Conservation (phyloP, 2,797 vertebrate genomes). For the Chelon auratus region DNA sequence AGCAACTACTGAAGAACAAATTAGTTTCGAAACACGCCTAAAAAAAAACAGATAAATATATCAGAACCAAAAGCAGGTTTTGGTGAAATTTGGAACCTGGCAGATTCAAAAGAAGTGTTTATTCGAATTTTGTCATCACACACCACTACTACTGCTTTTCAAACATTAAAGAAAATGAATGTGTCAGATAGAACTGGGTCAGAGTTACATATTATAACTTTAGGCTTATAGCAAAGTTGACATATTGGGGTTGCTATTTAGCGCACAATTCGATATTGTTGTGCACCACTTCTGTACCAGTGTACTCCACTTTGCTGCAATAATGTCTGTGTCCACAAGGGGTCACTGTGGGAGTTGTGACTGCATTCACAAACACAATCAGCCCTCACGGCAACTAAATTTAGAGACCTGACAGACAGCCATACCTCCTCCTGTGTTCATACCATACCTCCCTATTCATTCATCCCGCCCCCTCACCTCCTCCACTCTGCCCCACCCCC, state of each 20-base stretch:
- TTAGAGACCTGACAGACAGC: constrained; percentile 85
- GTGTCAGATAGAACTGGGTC: not conserved
- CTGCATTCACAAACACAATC: constrained; percentile 74
- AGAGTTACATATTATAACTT: not conserved
- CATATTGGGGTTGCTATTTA: too few species aligned
- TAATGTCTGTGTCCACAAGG: constrained; percentile 78
- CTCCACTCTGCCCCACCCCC: constrained; percentile 26
- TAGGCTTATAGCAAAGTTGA: not conserved
- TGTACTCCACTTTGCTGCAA: constrained; percentile 29
- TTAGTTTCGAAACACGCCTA: not conserved
- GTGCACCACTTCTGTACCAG: too few species aligned
- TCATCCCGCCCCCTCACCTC: constrained; percentile 65
- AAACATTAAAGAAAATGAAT: not conserved
- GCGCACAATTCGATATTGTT: too few species aligned
- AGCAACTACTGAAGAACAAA: not conserved
- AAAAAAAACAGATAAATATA: not conserved
- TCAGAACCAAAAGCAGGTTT: not conserved
- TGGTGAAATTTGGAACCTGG: not conserved
- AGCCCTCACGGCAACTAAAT: constrained; percentile 85
- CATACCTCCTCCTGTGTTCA: constrained; percentile 64
- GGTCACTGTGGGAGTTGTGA: constrained; percentile 66
- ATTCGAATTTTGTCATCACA: not conserved
- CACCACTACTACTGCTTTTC: not conserved
- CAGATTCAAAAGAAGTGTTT: not conserved
- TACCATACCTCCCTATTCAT: constrained; percentile 59